Percentiles rank a stretch among this genome's conserved stretches.
phyloP scores from a whole-genome alignment of 2,797 vertebrate species.

The Smutsia temminckii region DNA sequence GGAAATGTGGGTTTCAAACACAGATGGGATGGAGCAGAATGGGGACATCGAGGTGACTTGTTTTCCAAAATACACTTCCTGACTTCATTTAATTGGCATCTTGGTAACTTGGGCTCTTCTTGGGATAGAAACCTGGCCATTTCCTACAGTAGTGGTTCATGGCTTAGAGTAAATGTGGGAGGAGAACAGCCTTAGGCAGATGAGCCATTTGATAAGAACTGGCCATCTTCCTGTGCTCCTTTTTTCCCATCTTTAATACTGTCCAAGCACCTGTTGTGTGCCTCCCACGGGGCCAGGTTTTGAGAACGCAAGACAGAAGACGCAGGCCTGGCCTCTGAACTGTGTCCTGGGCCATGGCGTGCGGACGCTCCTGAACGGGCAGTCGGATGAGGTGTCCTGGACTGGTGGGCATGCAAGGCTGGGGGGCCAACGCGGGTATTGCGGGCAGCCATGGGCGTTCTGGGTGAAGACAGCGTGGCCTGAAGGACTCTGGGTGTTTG shows the following conservation, averaged over 20 bases:
- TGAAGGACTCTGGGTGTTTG: neutral
- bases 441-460: fast-evolving
- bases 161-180: neutral
- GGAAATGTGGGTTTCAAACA: neutral
- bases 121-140: too few species aligned
- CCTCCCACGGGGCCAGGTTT: fast-evolving
- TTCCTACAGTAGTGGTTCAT: neutral
- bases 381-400: fast-evolving
- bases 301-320: neutral
- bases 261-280: fast-evolving
- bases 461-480: too few species aligned
- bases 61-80: neutral
- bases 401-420: too few species aligned
- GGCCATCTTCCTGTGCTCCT: fast-evolving
- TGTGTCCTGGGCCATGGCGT: fast-evolving
- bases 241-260: fast-evolving
- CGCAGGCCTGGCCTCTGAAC: fast-evolving
- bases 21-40: neutral
- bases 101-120: neutral
- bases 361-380: fast-evolving
- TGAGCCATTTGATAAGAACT: neutral
- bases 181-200: neutral
- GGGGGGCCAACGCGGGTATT: fast-evolving
- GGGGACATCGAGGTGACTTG: neutral
- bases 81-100: neutral